Percentiles rank a stretch among this genome's conserved stretches.
Conservation (phyloP, 2,888 invertebrate genomes). For the Neoscelio sp. region DNA sequence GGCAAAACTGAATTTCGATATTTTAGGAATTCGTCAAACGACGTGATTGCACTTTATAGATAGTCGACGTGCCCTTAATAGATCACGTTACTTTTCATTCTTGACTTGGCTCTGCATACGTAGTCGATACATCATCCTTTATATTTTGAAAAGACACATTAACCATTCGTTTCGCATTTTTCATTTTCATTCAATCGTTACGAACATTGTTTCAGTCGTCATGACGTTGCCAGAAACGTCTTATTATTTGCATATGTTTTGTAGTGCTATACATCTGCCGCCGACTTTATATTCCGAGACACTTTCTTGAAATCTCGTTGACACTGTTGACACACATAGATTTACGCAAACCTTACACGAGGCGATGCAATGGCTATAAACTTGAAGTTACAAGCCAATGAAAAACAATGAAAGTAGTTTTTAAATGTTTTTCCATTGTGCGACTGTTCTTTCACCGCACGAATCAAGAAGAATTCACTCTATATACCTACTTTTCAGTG, state of each 20-base stretch:
- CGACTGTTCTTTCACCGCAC: not conserved
- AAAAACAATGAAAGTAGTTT: constrained; percentile 26
- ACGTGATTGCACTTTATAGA: constrained; percentile 6
- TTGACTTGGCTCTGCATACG: constrained; percentile 29
- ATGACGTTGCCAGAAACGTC: constrained; percentile 24
- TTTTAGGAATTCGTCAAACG: constrained; percentile 14
- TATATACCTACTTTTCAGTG: constrained; percentile 48
- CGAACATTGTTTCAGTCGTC: constrained; percentile 16
- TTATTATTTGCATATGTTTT: not conserved
- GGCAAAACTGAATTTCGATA: constrained; percentile 24
- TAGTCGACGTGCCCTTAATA: constrained; percentile 29
- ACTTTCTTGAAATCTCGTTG: constrained; percentile 1
- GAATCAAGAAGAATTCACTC: constrained; percentile 19
- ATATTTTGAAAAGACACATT: constrained; percentile 14
- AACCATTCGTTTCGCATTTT: constrained; percentile 18
- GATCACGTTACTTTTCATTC: constrained; percentile 35
- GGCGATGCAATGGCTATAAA: not conserved
- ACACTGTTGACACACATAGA: constrained; percentile 2
- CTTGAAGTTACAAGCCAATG: not conserved
- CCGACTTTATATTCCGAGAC: not conserved
- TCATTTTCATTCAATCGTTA: constrained; percentile 15
- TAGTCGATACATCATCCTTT: constrained; percentile 29
- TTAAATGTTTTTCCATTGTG: constrained; percentile 34
- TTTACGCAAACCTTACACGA: not conserved
- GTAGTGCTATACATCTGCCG: not conserved